Percentiles rank a stretch among this genome's conserved stretches.
Conservation (phyloP, 2,888 invertebrate species). For the Drosophila nr. perissopoda region DNA sequence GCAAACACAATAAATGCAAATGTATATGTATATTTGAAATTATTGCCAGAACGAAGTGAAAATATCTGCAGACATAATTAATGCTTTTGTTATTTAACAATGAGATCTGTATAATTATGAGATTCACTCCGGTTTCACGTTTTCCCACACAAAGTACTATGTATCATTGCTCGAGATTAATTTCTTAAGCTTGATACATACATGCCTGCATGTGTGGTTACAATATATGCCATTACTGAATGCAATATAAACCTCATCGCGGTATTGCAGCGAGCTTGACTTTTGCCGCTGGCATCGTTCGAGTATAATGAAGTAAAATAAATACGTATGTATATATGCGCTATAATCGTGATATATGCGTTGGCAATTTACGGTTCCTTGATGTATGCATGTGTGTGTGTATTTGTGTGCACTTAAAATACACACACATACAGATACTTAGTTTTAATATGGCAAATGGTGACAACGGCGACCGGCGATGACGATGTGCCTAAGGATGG, state of each 20-base stretch:
- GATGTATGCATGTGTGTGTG: conserved; percentile 21
- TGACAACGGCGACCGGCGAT: conserved; percentile 51
- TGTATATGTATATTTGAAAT: background rate
- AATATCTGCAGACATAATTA: background rate
- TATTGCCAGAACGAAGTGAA: background rate
- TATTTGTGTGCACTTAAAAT: conserved; percentile 38
- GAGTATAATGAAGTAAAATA: conserved; percentile 73
- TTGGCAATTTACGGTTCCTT: conserved; percentile 72
- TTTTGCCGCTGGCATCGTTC: conserved; percentile 19
- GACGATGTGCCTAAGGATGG: conserved; percentile 37
- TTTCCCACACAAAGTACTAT: background rate
- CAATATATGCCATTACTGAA: conserved; percentile 29
- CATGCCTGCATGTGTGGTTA: background rate
- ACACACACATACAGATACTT: conserved; percentile 33
- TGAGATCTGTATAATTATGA: background rate
- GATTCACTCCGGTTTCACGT: background rate
- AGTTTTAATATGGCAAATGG: conserved; percentile 71
- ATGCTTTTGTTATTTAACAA: conserved; percentile 5
- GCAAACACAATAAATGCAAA: background rate
- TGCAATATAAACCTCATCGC: conserved; percentile 39
- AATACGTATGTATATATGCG: conserved; percentile 60
- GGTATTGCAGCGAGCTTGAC: conserved; percentile 36
- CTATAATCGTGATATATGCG: conserved; percentile 74
- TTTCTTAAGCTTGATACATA: conserved; percentile 22
- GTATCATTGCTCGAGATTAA: conserved; percentile 6